Percentiles rank a stretch among this genome's conserved stretches.
phyloP scores from a whole-genome alignment of 2,888 invertebrate species.

The Allolobophora icterica region DNA sequence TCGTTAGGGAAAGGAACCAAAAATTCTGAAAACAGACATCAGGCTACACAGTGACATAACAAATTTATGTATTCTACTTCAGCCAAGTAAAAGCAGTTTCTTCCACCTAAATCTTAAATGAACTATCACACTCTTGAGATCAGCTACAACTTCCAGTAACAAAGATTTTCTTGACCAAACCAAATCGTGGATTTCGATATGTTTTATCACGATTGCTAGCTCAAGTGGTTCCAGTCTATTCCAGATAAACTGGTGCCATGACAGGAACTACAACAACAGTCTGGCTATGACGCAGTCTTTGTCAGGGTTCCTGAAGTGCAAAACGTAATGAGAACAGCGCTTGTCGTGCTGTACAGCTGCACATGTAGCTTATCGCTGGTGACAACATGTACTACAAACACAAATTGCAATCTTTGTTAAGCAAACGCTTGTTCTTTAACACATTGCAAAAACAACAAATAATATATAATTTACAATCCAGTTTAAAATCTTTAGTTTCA shows the following conservation, averaged over 20 bases:
- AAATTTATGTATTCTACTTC: neutral
- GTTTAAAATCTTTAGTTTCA: neutral
- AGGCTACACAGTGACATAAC: neutral
- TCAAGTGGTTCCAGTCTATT: neutral
- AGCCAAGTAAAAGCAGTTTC: constrained; percentile 2
- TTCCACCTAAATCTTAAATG: neutral
- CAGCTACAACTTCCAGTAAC: neutral
- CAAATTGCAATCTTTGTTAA: neutral
- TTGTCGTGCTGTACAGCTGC: constrained; percentile 19
- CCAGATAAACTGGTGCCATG: constrained; percentile 17
- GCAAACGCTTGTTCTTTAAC: neutral
- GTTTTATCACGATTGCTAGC: constrained; percentile 25
- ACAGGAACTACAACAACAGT: neutral
- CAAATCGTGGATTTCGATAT: neutral
- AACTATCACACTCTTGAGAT: neutral
- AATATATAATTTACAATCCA: neutral
- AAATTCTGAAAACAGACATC: neutral
- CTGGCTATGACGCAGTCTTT: neutral
- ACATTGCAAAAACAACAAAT: too few species aligned
- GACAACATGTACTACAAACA: constrained; percentile 17
- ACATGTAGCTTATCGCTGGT: constrained; percentile 24
- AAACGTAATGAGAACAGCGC: constrained; percentile 18
- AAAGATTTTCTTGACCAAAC: constrained; percentile 5
- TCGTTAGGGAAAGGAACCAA: neutral
- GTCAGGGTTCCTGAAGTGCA: constrained; percentile 21